These are phyloP conservation scores for Noctua fimbriata DNA, from an alignment of 2,888 invertebrate genomes.

Conservation along the genomic window DNA sequence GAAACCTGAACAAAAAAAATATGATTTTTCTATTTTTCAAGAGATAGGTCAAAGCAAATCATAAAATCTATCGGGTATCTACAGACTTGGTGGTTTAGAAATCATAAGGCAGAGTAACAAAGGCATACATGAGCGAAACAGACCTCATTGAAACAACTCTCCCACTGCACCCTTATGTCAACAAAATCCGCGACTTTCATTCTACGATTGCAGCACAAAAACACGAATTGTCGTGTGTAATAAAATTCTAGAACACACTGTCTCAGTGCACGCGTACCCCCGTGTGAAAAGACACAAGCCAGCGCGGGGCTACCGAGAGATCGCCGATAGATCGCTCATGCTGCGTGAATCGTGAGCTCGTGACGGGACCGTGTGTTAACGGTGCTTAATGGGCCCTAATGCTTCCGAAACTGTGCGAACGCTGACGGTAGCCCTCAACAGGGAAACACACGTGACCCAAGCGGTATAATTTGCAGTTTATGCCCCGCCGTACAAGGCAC, in stretches of 20 bases:
- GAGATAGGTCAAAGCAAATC: not conserved
- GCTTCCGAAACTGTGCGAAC: slow-evolving; percentile 91
- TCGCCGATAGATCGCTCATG: slow-evolving; percentile 87
- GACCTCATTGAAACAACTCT: not conserved
- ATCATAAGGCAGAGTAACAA: not conserved
- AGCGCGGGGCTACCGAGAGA: slow-evolving; percentile 85
- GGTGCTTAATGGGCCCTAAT: slow-evolving; percentile 90
- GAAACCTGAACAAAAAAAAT: too few species aligned
- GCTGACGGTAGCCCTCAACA: slow-evolving; percentile 86
- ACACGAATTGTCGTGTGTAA: slow-evolving; percentile 77
- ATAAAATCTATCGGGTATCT: not conserved
- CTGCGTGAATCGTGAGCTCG: slow-evolving; percentile 87
- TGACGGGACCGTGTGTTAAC: slow-evolving; percentile 89
- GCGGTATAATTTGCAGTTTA: slow-evolving; percentile 86
- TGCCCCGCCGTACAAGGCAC: slow-evolving; percentile 79
- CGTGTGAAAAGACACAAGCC: slow-evolving; percentile 85
- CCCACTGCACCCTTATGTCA: slow-evolving; percentile 21
- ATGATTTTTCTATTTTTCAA: not conserved
- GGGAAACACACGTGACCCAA: slow-evolving; percentile 85
- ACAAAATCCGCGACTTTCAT: slow-evolving; percentile 61
- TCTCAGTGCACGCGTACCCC: slow-evolving; percentile 75
- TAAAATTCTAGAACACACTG: slow-evolving; percentile 72
- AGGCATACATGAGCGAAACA: too few species aligned
- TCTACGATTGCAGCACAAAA: slow-evolving; percentile 60
- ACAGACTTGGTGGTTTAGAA: not conserved